phyloP scores from a whole-genome alignment of 1,140 invertebrate genomes.

The Brachionus rotundiformis region DNA sequence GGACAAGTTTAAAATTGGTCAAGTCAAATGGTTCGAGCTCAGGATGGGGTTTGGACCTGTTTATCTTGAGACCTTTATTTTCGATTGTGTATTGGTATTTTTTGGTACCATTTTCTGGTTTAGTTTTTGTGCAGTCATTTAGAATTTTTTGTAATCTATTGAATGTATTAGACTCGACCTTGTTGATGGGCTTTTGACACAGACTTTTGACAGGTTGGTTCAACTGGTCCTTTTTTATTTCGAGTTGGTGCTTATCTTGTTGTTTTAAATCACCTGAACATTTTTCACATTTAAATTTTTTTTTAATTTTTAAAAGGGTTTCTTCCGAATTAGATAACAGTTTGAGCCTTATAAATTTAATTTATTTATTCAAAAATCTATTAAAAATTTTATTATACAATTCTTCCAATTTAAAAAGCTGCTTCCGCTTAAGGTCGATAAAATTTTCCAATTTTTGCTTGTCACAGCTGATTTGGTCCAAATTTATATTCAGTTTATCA shows the following conservation, averaged over 20 bases:
- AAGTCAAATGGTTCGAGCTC: neutral
- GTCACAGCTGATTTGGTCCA: neutral
- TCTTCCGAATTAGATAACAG: slow-evolving; percentile 28
- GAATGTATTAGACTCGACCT: neutral
- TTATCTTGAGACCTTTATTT: neutral
- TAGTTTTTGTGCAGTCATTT: neutral
- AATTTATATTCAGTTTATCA: neutral
- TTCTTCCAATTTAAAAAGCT: neutral
- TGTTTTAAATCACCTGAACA: neutral
- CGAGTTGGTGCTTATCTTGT: neutral
- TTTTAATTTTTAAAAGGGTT: neutral
- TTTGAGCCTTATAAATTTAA: neutral
- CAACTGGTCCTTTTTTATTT: neutral
- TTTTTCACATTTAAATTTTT: slow-evolving; percentile 3
- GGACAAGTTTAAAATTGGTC: neutral
- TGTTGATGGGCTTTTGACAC: neutral
- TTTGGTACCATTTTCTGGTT: neutral
- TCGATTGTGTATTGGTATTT: neutral
- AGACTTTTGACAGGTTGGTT: too few species aligned
- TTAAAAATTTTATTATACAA: slow-evolving; percentile 24
- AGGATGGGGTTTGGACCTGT: slow-evolving; percentile 15
- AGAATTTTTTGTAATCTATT: neutral
- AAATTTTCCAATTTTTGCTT: neutral
- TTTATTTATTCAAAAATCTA: neutral
- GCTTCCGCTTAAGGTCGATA: neutral